These are phyloP conservation scores for Tillus elongatus DNA, from an alignment of 2,888 invertebrate species.

Conservation along the genomic window DNA sequence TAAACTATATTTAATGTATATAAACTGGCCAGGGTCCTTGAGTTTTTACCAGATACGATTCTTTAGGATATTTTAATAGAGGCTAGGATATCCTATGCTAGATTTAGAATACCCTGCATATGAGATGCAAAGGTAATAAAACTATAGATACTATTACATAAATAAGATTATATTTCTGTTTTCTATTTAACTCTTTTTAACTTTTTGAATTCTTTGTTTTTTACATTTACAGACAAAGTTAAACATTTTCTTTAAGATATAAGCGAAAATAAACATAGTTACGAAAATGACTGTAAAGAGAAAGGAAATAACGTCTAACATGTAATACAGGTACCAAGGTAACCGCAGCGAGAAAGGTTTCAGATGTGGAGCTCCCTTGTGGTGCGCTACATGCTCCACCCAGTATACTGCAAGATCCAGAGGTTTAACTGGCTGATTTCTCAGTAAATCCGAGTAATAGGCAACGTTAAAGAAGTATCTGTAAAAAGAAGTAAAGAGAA, in stretches of 20 bases:
- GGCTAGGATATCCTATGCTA: too few relatives aligned
- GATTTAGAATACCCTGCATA: too few relatives aligned
- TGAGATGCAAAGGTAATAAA: too few relatives aligned
- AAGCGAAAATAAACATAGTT: not conserved
- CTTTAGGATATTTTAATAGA: too few relatives aligned
- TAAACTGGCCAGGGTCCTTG: too few relatives aligned
- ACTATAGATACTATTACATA: too few relatives aligned
- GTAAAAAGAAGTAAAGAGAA: too few relatives aligned
- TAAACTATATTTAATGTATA: too few relatives aligned
- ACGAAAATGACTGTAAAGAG: not conserved
- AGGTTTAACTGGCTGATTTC: not conserved
- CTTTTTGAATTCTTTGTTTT: too few relatives aligned
- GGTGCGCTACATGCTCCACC: not conserved
- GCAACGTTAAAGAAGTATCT: not conserved
- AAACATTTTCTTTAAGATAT: not conserved
- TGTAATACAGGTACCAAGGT: not conserved
- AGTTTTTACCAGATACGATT: too few relatives aligned
- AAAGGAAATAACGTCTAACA: not conserved
- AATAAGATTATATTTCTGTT: not conserved
- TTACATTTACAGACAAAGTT: not conserved
- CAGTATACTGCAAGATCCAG: not conserved
- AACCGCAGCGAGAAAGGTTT: not conserved
- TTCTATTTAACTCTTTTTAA: conserved; percentile 1
- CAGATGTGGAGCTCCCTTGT: not conserved
- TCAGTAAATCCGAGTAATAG: not conserved